phyloP scores from a whole-genome alignment of 2,888 invertebrate genomes.

The Conchocele bisecta region DNA sequence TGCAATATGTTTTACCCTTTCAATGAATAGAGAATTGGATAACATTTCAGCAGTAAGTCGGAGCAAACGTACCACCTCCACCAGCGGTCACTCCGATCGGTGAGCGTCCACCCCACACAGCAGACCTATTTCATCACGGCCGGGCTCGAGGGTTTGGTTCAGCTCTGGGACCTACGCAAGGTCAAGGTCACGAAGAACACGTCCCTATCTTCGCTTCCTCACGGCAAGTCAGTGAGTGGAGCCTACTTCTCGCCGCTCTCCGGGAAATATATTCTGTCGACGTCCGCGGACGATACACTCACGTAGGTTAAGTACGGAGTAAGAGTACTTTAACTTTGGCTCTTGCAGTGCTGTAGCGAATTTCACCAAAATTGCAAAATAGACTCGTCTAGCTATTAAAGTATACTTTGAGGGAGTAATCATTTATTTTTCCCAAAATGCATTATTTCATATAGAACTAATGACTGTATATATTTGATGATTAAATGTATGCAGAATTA shows the following conservation, averaged over 20 bases:
- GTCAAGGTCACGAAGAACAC: slow-evolving; percentile 67
- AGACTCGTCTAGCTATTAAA: no score
- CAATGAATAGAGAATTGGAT: no score
- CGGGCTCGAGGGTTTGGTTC: slow-evolving; percentile 78
- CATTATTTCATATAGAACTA: no score
- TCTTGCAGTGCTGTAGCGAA: no score
- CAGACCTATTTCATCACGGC: slow-evolving; percentile 81
- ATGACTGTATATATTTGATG: no score
- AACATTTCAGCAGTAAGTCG: slow-evolving; percentile 56
- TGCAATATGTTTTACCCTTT: no score
- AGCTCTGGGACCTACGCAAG: slow-evolving; percentile 81
- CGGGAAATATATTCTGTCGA: slow-evolving; percentile 82
- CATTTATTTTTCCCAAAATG: no score
- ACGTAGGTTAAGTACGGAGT: no score
- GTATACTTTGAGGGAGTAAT: no score
- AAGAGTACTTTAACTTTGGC: no score
- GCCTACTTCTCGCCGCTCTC: slow-evolving; percentile 83
- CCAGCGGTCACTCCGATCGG: slow-evolving; percentile 74
- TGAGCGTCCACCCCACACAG: slow-evolving; percentile 81
- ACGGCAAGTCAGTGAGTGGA: slow-evolving; percentile 74
- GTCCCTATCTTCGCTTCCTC: slow-evolving; percentile 64
- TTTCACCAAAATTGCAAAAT: no score
- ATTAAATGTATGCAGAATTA: no score
- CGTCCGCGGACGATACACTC: slow-evolving; percentile 81
- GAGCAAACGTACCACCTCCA: slow-evolving; percentile 64